Conservation (phyloP, 2,888 invertebrate species). For the Habroteleia sp. region DNA sequence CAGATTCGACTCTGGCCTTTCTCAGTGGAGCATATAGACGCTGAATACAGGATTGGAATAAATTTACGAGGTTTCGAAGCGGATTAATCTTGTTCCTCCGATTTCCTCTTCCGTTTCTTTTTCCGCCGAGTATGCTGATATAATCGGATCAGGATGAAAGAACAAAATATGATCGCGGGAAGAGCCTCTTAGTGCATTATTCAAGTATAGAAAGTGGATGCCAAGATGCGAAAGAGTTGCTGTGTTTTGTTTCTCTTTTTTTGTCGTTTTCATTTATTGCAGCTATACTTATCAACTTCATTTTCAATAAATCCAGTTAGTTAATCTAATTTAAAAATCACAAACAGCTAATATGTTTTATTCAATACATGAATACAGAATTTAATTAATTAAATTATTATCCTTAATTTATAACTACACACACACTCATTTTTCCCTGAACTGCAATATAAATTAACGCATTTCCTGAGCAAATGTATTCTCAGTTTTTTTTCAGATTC, state of each 20-base stretch:
- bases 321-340: too few relatives aligned
- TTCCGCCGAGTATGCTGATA: conserved; percentile 46
- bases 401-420: too few relatives aligned
- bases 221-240: background rate
- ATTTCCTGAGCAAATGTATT: conserved; percentile 21
- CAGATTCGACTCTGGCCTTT: conserved; percentile 67
- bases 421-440: too few relatives aligned
- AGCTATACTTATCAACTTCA: background rate
- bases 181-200: conserved; percentile 43
- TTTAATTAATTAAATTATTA: too few relatives aligned
- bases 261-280: background rate
- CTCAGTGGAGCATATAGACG: conserved; percentile 67
- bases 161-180: conserved; percentile 54
- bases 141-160: conserved; percentile 51
- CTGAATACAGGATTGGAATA: conserved; percentile 72
- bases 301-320: background rate
- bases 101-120: conserved; percentile 60
- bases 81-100: conserved; percentile 70
- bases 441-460: too few relatives aligned
- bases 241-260: background rate
- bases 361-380: too few relatives aligned
- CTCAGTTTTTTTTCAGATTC: conserved; percentile 31
- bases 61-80: conserved; percentile 71
- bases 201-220: conserved; percentile 21
- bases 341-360: too few relatives aligned